Evolutionary conservation across 2,797 vertebrate species (phyloP).

Genomic region (Strix occidentalis): DNA sequence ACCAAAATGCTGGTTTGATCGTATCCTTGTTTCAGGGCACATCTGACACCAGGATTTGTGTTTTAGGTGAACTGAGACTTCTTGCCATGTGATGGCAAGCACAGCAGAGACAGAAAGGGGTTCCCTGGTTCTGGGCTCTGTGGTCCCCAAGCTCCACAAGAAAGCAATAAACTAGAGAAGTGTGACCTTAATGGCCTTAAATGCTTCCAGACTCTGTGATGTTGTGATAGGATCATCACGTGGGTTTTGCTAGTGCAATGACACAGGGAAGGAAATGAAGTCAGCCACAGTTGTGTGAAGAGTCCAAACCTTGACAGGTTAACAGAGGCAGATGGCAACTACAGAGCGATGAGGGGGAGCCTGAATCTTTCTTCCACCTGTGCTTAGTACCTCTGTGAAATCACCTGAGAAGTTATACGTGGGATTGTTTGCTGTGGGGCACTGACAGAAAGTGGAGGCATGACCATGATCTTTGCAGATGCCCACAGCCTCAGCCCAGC

Average conservation of each 20-base stretch:
- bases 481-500: background rate
- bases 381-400: background rate
- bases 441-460: background rate
- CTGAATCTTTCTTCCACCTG: background rate
- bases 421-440: background rate
- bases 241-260: background rate
- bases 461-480: background rate
- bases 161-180: background rate
- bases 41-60: constrained; percentile 15
- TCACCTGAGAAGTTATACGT: background rate
- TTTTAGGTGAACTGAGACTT: constrained; percentile 45
- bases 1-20: constrained; percentile 24
- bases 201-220: background rate
- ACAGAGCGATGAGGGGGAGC: background rate
- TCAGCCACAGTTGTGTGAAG: background rate
- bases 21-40: background rate
- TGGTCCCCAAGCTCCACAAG: background rate
- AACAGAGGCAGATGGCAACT: background rate
- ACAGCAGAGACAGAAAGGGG: constrained; percentile 8
- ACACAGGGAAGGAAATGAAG: background rate
- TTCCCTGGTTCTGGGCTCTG: background rate
- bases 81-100: constrained; percentile 3
- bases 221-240: background rate
- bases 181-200: background rate
- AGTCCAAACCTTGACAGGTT: background rate